Evolutionary conservation across 2,797 vertebrate species (phyloP).

Genomic region (Picus viridis): DNA sequence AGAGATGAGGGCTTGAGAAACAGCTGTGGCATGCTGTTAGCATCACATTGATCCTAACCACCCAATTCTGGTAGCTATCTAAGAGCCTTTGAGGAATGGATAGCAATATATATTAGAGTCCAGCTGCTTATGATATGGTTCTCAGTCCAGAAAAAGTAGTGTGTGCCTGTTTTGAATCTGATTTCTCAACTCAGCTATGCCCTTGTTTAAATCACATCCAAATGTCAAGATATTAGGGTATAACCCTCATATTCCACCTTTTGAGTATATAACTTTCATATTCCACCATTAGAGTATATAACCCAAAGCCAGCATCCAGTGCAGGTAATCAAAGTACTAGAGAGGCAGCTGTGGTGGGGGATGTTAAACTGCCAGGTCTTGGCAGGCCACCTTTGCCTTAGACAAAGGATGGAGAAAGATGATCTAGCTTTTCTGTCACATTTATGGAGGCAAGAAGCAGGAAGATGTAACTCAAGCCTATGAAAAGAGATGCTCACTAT

Average conservation of each 20-base stretch:
- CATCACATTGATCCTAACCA: neutral
- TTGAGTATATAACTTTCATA: neutral
- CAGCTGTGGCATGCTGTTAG: neutral
- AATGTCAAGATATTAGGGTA: neutral
- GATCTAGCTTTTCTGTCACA: neutral
- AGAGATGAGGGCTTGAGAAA: neutral
- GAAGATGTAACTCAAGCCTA: neutral
- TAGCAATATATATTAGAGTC: neutral
- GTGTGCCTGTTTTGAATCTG: neutral
- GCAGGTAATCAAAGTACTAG: neutral
- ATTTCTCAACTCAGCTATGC: neutral
- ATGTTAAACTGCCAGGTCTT: neutral
- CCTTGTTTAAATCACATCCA: neutral
- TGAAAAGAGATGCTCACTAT: neutral
- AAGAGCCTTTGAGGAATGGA: neutral
- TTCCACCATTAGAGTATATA: too few relatives aligned
- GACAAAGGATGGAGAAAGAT: neutral
- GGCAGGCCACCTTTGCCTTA: neutral
- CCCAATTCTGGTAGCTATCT: neutral
- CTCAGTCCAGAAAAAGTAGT: neutral
- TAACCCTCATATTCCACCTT: neutral
- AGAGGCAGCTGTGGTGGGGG: neutral
- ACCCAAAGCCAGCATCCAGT: neutral
- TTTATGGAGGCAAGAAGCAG: neutral
- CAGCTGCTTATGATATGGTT: neutral